Conservation (phyloP, 2,797 vertebrate species). For the Helarctos malayanus region DNA sequence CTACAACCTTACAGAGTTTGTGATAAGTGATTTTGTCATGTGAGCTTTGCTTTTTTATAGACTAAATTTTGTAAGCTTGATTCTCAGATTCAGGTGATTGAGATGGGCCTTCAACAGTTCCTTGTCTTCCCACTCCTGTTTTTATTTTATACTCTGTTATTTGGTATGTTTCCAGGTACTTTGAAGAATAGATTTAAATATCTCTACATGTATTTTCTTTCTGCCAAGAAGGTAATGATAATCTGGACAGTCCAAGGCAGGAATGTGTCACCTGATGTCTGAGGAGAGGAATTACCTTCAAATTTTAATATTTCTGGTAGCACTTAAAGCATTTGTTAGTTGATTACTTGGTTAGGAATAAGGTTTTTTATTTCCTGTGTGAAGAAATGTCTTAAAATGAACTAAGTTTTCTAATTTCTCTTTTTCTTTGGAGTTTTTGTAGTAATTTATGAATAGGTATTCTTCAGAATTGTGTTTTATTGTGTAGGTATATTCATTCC, state of each 20-base stretch:
- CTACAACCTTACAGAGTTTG: not conserved
- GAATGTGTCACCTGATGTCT: not conserved
- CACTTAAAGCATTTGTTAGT: not conserved
- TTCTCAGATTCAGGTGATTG: not conserved
- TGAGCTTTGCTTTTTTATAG: not conserved
- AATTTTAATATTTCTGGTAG: not conserved
- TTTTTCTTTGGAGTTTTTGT: not conserved
- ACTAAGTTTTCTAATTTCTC: not conserved
- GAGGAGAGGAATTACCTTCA: not conserved
- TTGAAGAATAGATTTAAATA: conserved; percentile 31
- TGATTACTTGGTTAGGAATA: not conserved
- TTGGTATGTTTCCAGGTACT: not conserved
- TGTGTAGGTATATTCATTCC: not conserved
- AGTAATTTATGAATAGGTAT: conserved; percentile 1
- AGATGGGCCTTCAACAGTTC: not conserved
- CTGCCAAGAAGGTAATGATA: not conserved
- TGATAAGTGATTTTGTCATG: not conserved
- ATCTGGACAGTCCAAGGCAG: not conserved
- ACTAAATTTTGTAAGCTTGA: not conserved
- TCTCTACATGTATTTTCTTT: not conserved
- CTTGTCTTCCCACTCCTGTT: not conserved
- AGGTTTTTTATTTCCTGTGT: not conserved
- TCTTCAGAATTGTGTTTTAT: conserved; percentile 24
- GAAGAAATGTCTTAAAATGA: conserved; percentile 40
- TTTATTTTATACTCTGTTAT: conserved; percentile 47